Conservation (phyloP, 2,113 vertebrate genomes). For the Uropsilus gracilis region DNA sequence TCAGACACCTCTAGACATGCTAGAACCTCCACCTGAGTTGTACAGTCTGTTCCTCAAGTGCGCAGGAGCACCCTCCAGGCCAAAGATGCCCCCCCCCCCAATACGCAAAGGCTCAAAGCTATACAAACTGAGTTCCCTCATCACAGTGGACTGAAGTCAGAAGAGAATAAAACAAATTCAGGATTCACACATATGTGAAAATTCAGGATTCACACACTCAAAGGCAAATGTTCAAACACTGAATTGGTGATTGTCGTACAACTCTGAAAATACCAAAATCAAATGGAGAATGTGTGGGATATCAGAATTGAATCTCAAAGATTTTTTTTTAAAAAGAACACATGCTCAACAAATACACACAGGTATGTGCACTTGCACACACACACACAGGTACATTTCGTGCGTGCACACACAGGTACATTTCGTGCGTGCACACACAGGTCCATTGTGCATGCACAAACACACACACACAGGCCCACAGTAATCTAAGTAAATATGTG, state of each 20-base stretch:
- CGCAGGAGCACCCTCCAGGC: too few species aligned
- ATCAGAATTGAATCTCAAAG: not conserved
- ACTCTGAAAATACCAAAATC: not conserved
- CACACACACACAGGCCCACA: not conserved
- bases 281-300: not conserved
- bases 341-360: not conserved
- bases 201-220: not conserved
- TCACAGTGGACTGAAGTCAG: not conserved
- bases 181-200: not conserved
- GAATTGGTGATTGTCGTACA: not conserved
- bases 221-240: not conserved
- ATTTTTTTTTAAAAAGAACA: not conserved
- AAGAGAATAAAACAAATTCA: not conserved
- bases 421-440: too few species aligned
- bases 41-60: too few species aligned
- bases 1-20: too few species aligned
- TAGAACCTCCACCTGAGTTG: too few species aligned
- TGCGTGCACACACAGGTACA: too few species aligned
- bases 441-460: too few species aligned
- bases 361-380: too few species aligned
- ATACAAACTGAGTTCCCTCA: not conserved
- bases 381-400: too few species aligned
- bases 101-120: not conserved
- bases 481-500: not conserved
- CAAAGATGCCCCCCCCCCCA: too few species aligned